A percentile compares a stretch with the other conserved stretches of the same genome.
These are phyloP conservation scores for Lamellibrachia luymesi DNA, from an alignment of 1,140 invertebrate genomes.

Conservation along the genomic window DNA sequence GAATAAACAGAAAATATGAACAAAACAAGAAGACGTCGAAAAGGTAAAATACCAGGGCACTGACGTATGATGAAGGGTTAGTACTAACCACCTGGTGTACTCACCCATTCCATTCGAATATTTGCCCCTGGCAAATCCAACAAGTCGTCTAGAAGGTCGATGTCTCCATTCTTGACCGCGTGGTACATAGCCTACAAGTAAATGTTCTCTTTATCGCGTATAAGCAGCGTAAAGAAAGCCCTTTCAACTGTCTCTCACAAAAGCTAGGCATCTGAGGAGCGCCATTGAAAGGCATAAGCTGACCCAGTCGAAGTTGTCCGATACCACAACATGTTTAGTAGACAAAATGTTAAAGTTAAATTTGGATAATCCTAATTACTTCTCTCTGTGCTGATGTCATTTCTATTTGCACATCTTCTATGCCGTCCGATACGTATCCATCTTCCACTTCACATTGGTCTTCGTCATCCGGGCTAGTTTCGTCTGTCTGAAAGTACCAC, in stretches of 20 bases:
- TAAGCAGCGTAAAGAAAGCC: background rate
- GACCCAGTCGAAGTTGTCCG: background rate
- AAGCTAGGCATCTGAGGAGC: background rate
- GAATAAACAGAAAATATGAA: too few relatives aligned
- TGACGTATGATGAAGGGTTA: background rate
- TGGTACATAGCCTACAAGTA: slow-evolving; percentile 37
- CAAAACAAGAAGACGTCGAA: too few relatives aligned
- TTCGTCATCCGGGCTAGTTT: background rate
- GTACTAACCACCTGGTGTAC: slow-evolving; percentile 15
- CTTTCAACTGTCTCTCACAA: background rate
- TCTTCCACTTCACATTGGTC: background rate
- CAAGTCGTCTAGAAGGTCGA: slow-evolving; percentile 40
- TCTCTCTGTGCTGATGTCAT: background rate
- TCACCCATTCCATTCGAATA: slow-evolving; percentile 47
- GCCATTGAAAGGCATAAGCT: background rate
- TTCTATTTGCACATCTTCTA: background rate
- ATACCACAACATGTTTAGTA: background rate
- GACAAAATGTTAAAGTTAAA: background rate
- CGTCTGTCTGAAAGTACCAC: background rate
- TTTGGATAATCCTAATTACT: background rate
- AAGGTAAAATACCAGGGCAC: too few relatives aligned
- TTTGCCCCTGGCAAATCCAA: slow-evolving; percentile 43
- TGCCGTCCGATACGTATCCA: background rate
- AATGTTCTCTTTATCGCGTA: background rate
- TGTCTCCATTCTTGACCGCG: slow-evolving; percentile 43